A percentile compares a stretch with the other conserved stretches of the same genome.
phyloP scores from a whole-genome alignment of 2,113 vertebrate genomes.

The Mus pahari region DNA sequence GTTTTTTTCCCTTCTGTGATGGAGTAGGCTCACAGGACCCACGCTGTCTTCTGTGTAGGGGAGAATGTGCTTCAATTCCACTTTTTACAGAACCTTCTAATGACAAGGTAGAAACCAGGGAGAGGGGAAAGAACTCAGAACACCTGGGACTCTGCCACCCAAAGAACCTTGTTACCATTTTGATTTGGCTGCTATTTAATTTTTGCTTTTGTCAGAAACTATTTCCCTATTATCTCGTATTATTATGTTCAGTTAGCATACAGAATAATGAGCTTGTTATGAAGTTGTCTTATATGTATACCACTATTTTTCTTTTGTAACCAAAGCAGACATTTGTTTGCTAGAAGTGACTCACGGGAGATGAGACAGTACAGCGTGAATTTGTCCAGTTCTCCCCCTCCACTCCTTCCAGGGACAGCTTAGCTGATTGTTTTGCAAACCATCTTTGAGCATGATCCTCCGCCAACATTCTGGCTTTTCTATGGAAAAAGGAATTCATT shows the following conservation, averaged over 20 bases:
- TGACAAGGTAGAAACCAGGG: not conserved
- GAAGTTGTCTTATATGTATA: not conserved
- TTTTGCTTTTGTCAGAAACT: not conserved
- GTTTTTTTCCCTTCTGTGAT: not conserved
- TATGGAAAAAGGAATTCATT: not conserved
- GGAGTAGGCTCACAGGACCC: not conserved
- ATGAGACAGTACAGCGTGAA: not conserved
- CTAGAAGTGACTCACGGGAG: not conserved
- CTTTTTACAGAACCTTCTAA: not conserved
- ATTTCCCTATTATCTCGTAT: not conserved
- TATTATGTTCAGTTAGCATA: not conserved
- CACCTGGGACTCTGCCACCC: not conserved
- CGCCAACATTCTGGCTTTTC: not conserved
- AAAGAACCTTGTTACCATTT: not conserved
- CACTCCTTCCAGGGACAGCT: not conserved
- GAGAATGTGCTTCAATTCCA: not conserved
- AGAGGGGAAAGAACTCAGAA: not conserved
- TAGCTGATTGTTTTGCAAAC: not conserved
- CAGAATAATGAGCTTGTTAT: not conserved
- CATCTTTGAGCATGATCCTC: not conserved
- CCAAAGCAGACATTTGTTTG: not conserved
- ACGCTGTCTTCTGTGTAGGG: not conserved
- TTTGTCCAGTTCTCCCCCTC: not conserved
- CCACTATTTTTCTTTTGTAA: not conserved
- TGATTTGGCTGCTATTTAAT: not conserved